Conservation (phyloP, 2,797 vertebrate genomes). For the Carcharodon carcharias region DNA sequence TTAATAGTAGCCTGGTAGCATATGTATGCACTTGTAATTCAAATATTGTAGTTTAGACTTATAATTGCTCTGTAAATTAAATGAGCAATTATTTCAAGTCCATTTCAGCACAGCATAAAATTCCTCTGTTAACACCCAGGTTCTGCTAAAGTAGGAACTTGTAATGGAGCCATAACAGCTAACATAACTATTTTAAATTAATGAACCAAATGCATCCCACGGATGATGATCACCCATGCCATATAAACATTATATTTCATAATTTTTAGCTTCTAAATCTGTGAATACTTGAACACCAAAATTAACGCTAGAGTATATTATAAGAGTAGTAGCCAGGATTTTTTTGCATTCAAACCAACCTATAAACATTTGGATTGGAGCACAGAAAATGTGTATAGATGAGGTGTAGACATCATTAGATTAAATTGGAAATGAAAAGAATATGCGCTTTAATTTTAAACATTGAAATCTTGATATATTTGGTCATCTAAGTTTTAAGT, state of each 20-base stretch:
- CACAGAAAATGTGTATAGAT: not conserved
- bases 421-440: not conserved
- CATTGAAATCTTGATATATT: not conserved
- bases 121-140: not conserved
- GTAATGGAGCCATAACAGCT: not conserved
- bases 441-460: not conserved
- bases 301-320: not conserved
- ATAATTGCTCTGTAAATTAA: not conserved
- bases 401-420: not conserved
- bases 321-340: not conserved
- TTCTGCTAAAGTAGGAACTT: not conserved
- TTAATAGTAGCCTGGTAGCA: not conserved
- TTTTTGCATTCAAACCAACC: slow-evolving; percentile 24
- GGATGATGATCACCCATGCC: not conserved
- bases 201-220: not conserved
- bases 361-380: not conserved
- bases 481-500: not conserved
- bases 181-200: not conserved
- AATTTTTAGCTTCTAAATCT: not conserved
- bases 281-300: not conserved
- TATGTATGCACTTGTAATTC: not conserved
- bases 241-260: not conserved
- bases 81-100: not conserved
- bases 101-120: not conserved
- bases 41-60: not conserved